Conservation (phyloP, 2,888 invertebrate genomes). For the Silvanus unidentatus region DNA sequence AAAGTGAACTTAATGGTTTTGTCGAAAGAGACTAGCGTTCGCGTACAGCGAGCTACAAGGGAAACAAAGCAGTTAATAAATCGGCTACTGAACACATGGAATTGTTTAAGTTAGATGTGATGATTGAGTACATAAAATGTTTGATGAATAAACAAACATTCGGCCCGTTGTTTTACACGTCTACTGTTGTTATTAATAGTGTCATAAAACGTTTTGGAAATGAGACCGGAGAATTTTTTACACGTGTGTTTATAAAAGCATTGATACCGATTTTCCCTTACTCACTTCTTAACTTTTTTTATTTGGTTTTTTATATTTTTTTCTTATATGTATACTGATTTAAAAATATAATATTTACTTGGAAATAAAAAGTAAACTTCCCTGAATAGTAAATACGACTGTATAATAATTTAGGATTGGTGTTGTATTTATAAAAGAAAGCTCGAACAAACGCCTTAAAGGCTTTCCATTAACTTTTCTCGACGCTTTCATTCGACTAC, state of each 20-base stretch:
- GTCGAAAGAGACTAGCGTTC: constrained; percentile 26
- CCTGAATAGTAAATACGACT: constrained; percentile 32
- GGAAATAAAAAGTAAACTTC: constrained; percentile 33
- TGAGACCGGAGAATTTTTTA: too few species aligned
- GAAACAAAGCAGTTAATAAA: constrained; percentile 36
- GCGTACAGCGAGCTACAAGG: constrained; percentile 23
- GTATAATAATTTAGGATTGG: constrained; percentile 39
- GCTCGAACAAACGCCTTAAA: constrained; percentile 54
- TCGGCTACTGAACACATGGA: constrained; percentile 29
- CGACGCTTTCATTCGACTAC: constrained; percentile 21
- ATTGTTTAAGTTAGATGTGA: constrained; percentile 32
- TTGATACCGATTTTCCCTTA: too few species aligned
- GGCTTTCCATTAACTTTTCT: constrained; percentile 53
- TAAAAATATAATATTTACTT: constrained; percentile 19
- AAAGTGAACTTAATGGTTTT: constrained; percentile 25
- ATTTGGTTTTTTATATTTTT: neutral
- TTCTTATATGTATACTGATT: constrained; percentile 8
- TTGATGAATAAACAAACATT: constrained; percentile 29
- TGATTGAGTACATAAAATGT: constrained; percentile 34
- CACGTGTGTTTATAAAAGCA: too few species aligned
- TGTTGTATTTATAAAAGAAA: constrained; percentile 37
- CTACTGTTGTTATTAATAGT: too few species aligned
- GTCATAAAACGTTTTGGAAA: too few species aligned
- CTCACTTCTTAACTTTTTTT: too few species aligned
- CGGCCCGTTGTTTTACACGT: neutral